Conservation (phyloP, 1,140 invertebrate genomes). For the Ceratosolen solmsi region DNA sequence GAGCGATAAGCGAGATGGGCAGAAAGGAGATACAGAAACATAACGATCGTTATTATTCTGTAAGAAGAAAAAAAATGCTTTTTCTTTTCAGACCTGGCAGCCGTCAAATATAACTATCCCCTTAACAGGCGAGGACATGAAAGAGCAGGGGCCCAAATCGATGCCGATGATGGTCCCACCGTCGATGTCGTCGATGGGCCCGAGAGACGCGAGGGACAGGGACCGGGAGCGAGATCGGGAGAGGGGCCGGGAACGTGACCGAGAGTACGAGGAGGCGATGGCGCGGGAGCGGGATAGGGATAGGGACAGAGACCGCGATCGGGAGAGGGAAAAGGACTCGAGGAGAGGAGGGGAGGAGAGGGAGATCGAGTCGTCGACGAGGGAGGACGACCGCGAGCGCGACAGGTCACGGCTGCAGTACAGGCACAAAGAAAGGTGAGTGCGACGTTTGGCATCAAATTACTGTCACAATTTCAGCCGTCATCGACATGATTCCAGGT, state of each 20-base stretch:
- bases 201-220: constrained; percentile 66
- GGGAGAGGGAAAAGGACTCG: constrained; percentile 69
- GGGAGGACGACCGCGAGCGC: constrained; percentile 69
- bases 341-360: constrained; percentile 72
- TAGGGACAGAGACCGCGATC: constrained; percentile 66
- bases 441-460: neutral
- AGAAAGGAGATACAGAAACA: neutral
- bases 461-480: constrained; percentile 52
- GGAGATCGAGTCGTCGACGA: constrained; percentile 66
- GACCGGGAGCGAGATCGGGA: constrained; percentile 66
- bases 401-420: constrained; percentile 70
- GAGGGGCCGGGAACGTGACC: constrained; percentile 66
- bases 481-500: constrained; percentile 76
- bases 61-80: neutral
- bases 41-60: neutral
- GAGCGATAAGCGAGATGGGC: neutral
- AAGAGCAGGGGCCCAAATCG: constrained; percentile 69
- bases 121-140: constrained; percentile 69
- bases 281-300: constrained; percentile 65
- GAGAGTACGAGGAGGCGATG: constrained; percentile 61
- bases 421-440: constrained; percentile 71
- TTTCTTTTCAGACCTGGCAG: constrained; percentile 66
- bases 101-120: constrained; percentile 67
- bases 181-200: constrained; percentile 65
- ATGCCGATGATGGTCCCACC: constrained; percentile 70